Evolutionary conservation across 1,140 invertebrate species (phyloP), one percentile per base, ranked within the genome.

Genomic region (Drosophila novamexicana): DNA sequence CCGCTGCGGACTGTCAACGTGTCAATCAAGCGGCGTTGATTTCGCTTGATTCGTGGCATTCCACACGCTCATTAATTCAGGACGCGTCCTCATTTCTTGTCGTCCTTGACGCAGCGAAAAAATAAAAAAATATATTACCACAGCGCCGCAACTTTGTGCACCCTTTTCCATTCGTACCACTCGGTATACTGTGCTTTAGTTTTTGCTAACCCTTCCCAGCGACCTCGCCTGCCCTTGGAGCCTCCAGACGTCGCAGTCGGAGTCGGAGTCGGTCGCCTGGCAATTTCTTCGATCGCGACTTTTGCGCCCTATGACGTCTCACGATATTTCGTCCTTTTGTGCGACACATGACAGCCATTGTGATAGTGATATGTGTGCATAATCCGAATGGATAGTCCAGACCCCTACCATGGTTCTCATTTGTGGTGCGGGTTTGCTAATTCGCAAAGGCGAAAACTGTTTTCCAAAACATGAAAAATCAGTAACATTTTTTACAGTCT

Each of bases 1-100:
- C 29, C 63, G 63, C 49, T 47, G 57, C 34, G 54, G 53, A 75
- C 72, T 78, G 76, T 78, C 76, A 78, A 78, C 72, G 71, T 78
- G 76, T 78, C 76, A 78, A 78, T 78, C 76, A 78, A 70, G 71
- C 69, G 53, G 62, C 45, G 61, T 29, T 47, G 68, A 12, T 34
- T 54, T 47, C 22, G 52, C 68, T 56, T 56, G 12, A 34, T 53
- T 39, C 47, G 42, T 64, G 44, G 50, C 70, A 53, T 54, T 56
- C 54, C 63, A 54, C 56, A 32, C 39, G 52, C 62, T 75, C 71
- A 70, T 75, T 71, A 71, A 71, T 75, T 71, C 73, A 75, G 67
- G 34, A 59, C 66, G 53, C 29, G 67, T 70, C 67, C 67, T 75
- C 66, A 67, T 75, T 47, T 75, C 63, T 58, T 36, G 70, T 61